Evolutionary conservation across 2,888 invertebrate genomes (phyloP), one percentile per base, ranked within the genome.

Genomic region (Mechanitis messenoides): DNA sequence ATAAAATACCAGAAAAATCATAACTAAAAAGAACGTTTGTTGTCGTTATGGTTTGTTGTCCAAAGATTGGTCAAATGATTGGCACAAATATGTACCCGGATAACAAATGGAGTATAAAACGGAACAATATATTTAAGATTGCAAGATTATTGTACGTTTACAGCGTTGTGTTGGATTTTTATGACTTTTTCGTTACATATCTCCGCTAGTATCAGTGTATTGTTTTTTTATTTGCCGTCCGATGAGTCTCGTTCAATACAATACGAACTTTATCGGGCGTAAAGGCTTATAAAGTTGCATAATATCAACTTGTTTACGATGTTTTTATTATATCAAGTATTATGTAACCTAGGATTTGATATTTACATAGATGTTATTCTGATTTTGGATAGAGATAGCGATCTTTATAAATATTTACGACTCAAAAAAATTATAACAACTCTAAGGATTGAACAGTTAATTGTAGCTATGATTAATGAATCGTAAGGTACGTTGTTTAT

Each of bases 131-230:
- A 66, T 63, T 63, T 58, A 55, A 46, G 55, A 53, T 31, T 38
- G 54, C 59, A 61, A 65, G 55, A 61, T 61, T 61, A 66, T 60
- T 45, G 38, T 57, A 57, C 57, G 45, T 66, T 66, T 61, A 61
- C 66, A 58, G 57, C 58, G 45, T 46, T 9, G 42, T 56, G 54
- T 58, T 59, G 62, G 58, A 64, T 56, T 64, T 66, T 64, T 66
- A 66, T 42, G 66, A 60, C 54, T 60, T 62, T 61, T 62, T 63
- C 47, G 50, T 62, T 57, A 58, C 58, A 60, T 62, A 62, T 55
- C 56, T 55, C 56, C 28, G 50, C 50, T 63, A 63, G 60, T 60
- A 54, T 50, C 50, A 31, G 42, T 58, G 61, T 50, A 58, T 63
- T 63, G 55, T 60, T 63, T 63, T 60, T 60, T 63, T 63, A 63